Conservation (phyloP, 2,113 vertebrate species). For the Acanthochromis polyacanthus region DNA sequence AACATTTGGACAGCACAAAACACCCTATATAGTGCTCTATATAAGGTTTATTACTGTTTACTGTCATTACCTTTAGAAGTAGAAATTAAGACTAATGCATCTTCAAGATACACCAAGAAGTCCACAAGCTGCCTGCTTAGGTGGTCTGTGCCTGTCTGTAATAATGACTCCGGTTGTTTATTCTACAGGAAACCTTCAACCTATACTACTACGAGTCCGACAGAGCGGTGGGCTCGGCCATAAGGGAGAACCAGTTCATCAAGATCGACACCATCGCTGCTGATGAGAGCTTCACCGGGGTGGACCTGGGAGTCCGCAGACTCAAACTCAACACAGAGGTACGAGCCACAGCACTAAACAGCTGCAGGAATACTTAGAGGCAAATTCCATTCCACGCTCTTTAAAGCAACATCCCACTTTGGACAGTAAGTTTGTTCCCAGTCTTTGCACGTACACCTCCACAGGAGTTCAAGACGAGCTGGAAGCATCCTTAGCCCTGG, state of each 20-base stretch:
- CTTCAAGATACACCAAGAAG: too few species aligned
- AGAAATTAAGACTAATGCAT: too few species aligned
- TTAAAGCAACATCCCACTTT: slow-evolving; percentile 14
- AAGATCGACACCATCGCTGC: slow-evolving; percentile 98
- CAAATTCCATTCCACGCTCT: background rate
- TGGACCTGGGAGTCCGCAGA: slow-evolving; percentile 93
- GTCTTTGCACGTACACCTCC: slow-evolving; percentile 8
- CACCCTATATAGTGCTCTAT: too few species aligned
- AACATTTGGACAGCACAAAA: too few species aligned
- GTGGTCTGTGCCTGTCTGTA: too few species aligned
- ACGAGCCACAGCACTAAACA: slow-evolving; percentile 5
- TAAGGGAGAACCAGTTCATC: slow-evolving; percentile 92
- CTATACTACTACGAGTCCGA: slow-evolving; percentile 96
- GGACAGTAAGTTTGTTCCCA: background rate
- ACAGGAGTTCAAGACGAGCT: slow-evolving; percentile 23
- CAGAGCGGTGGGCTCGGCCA: slow-evolving; percentile 89
- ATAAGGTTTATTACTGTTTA: too few species aligned
- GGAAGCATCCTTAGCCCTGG: slow-evolving; percentile 8
- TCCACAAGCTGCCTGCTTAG: too few species aligned
- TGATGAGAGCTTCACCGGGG: slow-evolving; percentile 96
- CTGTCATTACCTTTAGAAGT: too few species aligned
- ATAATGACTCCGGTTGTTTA: too few species aligned
- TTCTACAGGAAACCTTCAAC: slow-evolving; percentile 92
- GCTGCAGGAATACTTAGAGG: background rate
- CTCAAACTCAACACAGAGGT: slow-evolving; percentile 96